Evolutionary conservation across 2,888 invertebrate genomes (phyloP), one percentile per base, ranked within the genome.

Genomic region (Tetragnatha montana): DNA sequence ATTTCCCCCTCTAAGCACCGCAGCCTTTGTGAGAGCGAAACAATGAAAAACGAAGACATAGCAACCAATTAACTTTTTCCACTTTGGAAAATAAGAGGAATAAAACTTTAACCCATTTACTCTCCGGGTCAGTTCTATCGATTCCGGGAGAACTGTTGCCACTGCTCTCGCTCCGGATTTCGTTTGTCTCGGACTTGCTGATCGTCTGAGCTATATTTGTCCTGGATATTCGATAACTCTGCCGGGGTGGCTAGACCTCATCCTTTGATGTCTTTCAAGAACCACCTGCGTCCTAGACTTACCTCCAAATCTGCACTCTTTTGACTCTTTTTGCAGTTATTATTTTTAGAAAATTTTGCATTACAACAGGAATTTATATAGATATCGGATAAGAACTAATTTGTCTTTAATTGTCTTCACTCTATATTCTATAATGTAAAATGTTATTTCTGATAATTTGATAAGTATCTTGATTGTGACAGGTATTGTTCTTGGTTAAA

Each of bases 101-200:
- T 8, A 21, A 49, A 60, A 82, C 22, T 82, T 60, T 60, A 82
- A 74, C 82, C 74, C 82, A 74, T 82, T 82, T 82, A 74, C 74
- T 82, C 74, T 60, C 60, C 21, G 50, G 47, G 74, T 50, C 51
- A 73, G 82, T 82, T 73, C 73, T 82, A 82, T 82, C 73, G 82
- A 82, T 82, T 82, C 82, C 21, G 35, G 60, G 35, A 74, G 82
- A 82, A 82, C 82, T 82, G 82, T 82, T 82, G 82, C 82, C 82
- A 82, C 82, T 82, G n/a, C 82, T 82, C 74, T 51, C 51, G 73
- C 22, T 81, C 51, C 50, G 21, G n/a, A 50, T 71, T 81, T 71
- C 81, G 19, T 74, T 82, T 71, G 35, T 22, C 50, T 74, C 82
- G 51, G 73, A 73, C 74, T 82, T 60, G 12, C 60, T 60, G 60